A percentile compares a stretch with the other conserved stretches of the same genome.
Evolutionary conservation across 1,140 invertebrate genomes (phyloP).

Genomic region (Thaumatotibia leucotreta): DNA sequence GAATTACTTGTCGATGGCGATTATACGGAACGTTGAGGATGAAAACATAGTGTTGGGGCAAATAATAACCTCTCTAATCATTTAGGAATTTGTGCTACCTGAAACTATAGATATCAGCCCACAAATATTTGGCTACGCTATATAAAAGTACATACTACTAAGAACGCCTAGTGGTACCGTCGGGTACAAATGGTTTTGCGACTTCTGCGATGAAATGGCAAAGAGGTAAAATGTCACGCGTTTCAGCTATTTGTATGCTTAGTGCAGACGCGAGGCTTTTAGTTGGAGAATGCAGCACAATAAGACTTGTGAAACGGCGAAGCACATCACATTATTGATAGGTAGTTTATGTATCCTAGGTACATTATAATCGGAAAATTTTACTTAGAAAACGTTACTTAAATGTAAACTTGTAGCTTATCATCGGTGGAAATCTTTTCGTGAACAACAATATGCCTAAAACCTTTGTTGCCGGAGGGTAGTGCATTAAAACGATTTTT

Average conservation of each 20-base stretch:
- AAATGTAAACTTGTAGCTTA: neutral
- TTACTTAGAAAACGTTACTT: neutral
- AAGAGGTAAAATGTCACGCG: neutral
- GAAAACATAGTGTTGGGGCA: neutral
- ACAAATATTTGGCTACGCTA: too few species aligned
- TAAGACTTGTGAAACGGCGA: neutral
- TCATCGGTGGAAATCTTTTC: neutral
- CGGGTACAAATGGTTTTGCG: neutral
- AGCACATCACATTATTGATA: neutral
- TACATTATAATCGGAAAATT: neutral
- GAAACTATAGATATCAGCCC: too few species aligned
- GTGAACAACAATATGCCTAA: neutral
- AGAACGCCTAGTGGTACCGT: neutral
- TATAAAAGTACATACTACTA: too few species aligned
- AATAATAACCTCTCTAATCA: neutral
- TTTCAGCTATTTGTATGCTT: constrained; percentile 3
- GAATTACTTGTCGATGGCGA: neutral
- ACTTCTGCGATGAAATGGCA: neutral
- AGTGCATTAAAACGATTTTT: neutral
- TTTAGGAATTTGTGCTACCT: too few species aligned
- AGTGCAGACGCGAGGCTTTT: constrained; percentile 3
- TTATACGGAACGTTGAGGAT: neutral
- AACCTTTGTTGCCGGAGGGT: neutral
- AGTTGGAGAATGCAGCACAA: constrained; percentile 2
- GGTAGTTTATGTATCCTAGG: neutral